Percentiles rank a stretch among this genome's conserved stretches.
These are phyloP conservation scores for Dermatemys mawii DNA, from an alignment of 2,113 vertebrate genomes.

Conservation along the genomic window DNA sequence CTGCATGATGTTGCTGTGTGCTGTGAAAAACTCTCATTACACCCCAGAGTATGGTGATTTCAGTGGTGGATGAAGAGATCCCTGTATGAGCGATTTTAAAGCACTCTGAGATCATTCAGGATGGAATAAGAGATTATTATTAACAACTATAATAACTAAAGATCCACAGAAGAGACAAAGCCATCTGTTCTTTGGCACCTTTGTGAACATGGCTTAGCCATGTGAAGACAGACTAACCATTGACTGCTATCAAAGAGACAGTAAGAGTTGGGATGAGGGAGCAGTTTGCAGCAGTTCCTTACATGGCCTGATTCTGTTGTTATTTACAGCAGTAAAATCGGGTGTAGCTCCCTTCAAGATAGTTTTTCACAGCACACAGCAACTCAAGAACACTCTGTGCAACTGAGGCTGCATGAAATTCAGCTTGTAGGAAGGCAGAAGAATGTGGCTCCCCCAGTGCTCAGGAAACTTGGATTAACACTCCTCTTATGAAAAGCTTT, in stretches of 20 bases:
- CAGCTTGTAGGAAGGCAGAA: constrained; percentile 31
- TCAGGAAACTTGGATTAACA: not conserved
- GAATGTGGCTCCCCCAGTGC: not conserved
- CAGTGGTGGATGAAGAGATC: too few species aligned
- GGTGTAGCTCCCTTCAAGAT: too few species aligned
- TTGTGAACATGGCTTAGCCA: constrained; percentile 26
- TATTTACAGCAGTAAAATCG: too few species aligned
- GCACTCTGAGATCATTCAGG: not conserved
- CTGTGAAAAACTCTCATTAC: not conserved
- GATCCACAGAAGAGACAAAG: constrained; percentile 2
- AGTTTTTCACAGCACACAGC: constrained; percentile 36
- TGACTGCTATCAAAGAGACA: not conserved
- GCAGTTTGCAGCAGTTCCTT: not conserved
- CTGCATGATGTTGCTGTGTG: constrained; percentile 29
- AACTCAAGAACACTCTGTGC: not conserved
- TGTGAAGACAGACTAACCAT: not conserved
- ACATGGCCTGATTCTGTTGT: constrained; percentile 2
- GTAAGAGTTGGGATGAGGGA: not conserved
- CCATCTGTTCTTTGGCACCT: constrained; percentile 6
- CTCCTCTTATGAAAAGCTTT: not conserved
- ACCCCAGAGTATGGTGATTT: too few species aligned
- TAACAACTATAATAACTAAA: not conserved
- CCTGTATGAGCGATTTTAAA: not conserved
- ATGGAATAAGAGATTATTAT: not conserved
- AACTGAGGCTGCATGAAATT: constrained; percentile 55